These are phyloP conservation scores for Panulirus ornatus DNA, from an alignment of 1,140 invertebrate species.

Conservation along the genomic window DNA sequence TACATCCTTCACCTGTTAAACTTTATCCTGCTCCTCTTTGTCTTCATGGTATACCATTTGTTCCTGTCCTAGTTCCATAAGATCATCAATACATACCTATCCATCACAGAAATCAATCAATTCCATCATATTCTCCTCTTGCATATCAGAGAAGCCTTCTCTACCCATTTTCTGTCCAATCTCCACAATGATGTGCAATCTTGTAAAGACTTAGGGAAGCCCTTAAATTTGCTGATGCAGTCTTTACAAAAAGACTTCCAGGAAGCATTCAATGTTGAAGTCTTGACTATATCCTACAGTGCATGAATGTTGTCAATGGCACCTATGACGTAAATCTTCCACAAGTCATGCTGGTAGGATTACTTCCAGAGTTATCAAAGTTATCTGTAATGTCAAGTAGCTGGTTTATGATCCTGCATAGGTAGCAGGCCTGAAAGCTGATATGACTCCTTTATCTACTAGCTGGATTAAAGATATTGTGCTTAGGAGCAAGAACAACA, in stretches of 20 bases:
- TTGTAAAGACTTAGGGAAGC: background rate
- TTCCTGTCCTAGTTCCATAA: background rate
- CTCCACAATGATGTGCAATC: background rate
- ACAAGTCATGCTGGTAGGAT: too few species aligned
- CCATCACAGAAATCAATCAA: background rate
- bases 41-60: too few species aligned
- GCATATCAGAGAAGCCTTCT: background rate
- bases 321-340: background rate
- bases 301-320: background rate
- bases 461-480: slow-evolving; percentile 79
- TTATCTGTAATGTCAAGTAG: too few species aligned
- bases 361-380: too few species aligned
- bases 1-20: background rate
- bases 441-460: slow-evolving; percentile 79
- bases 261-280: background rate
- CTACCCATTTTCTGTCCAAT: background rate
- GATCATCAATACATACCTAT: background rate
- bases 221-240: background rate
- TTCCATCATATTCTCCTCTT: background rate
- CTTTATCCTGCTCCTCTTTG: too few species aligned
- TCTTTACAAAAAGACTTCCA: background rate
- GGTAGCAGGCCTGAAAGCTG: slow-evolving; percentile 76
- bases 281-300: background rate
- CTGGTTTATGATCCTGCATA: too few species aligned
- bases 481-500: slow-evolving; percentile 79